Percentiles rank a stretch among this genome's conserved stretches.
Evolutionary conservation across 2,888 invertebrate genomes (phyloP).

Genomic region (Aquatica leii): DNA sequence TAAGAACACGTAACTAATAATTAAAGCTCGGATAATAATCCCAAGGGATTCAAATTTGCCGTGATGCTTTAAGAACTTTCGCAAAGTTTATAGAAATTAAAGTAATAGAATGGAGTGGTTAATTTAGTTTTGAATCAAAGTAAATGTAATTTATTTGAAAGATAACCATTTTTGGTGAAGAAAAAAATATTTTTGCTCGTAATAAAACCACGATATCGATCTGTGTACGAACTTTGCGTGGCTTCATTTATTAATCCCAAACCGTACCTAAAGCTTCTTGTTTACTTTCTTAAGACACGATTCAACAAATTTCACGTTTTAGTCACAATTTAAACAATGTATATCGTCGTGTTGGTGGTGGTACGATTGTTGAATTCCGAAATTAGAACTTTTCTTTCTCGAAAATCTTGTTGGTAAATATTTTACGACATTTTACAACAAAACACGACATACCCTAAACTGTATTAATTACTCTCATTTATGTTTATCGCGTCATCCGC

Average conservation of each 20-base stretch:
- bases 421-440: neutral
- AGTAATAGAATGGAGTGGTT: no score
- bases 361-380: conserved; percentile 37
- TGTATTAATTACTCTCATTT: neutral
- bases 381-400: conserved; percentile 20
- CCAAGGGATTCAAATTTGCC: no score
- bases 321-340: conserved; percentile 41
- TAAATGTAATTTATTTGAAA: no score
- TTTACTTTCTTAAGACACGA: conserved; percentile 41
- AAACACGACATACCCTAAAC: neutral
- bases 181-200: no score
- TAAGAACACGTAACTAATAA: no score
- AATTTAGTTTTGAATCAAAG: no score
- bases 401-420: conserved; percentile 3
- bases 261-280: conserved; percentile 33
- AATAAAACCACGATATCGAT: no score
- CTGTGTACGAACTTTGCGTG: conserved; percentile 40
- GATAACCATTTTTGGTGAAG: no score
- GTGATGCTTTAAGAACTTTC: no score
- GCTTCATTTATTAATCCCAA: conserved; percentile 40
- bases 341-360: conserved; percentile 28
- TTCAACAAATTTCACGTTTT: conserved; percentile 41
- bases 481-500: neutral
- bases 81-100: no score
- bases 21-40: no score